These are phyloP conservation scores for Pseudomugil tenellus DNA, from an alignment of 2,797 vertebrate genomes.

Conservation along the genomic window DNA sequence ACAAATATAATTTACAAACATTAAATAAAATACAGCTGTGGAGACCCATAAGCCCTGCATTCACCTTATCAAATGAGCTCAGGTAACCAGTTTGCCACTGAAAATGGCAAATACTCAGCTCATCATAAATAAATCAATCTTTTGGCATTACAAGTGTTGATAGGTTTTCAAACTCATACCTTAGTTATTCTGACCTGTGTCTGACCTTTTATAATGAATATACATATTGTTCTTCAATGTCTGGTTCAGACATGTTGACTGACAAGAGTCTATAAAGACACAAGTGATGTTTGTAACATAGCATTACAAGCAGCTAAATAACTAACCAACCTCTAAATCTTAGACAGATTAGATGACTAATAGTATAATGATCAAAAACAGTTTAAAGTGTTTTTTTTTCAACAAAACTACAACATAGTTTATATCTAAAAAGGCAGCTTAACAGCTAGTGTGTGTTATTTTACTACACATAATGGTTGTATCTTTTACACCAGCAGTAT, in stretches of 20 bases:
- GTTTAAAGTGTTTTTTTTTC: background rate
- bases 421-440: conserved; percentile 6
- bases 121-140: background rate
- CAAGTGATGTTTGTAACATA: background rate
- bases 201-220: too few relatives aligned
- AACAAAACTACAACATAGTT: conserved; percentile 16
- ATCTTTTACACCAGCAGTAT: conserved; percentile 9
- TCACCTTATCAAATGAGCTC: background rate
- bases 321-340: conserved; percentile 6
- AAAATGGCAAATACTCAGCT: background rate
- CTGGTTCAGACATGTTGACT: background rate
- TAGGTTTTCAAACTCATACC: too few relatives aligned
- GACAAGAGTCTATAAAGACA: too few relatives aligned
- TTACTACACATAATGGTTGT: conserved; percentile 7
- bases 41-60: background rate
- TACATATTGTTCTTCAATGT: conserved; percentile 1
- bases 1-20: conserved; percentile 4
- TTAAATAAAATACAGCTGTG: too few relatives aligned
- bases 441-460: conserved; percentile 7
- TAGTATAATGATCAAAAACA: background rate
- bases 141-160: too few relatives aligned
- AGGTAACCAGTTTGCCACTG: background rate
- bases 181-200: too few relatives aligned
- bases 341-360: background rate
- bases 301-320: background rate